Base-by-base conservation (phyloP, 2,113 vertebrate species). In the Rissa tridactyla region DNA sequence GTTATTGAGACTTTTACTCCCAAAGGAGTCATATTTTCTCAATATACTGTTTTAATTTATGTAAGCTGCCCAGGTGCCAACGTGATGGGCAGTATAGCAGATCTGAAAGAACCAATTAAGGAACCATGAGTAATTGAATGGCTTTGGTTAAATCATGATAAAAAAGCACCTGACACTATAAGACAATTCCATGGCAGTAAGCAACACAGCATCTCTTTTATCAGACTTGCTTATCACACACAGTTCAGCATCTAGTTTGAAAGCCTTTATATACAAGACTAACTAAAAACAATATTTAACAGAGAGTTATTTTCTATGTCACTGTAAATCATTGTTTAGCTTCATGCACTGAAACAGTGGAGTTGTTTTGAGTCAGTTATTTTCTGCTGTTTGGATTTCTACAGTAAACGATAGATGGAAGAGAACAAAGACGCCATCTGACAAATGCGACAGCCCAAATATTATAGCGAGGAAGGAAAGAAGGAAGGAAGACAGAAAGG, bases 281-380 rank as follows among this genome's bases (percentile, higher is more conserved):
- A 88, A 95, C 86, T 91, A 95, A 96, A 95, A 94, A 17, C 78
- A 96, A 89, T 96, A 96, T 95, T 96, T 96, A 96, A 95, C 80
- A 91, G 82, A 95, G 69, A 94, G 77, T 94, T 95, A 94, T 96
- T 94, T 96, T 96, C 86, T 88, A 15, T 90, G 93, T 92, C 88
- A 96, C 82, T 77, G 46, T 95, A 97, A 97, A 97, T 97, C 91
- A 90, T 26, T 92, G 90, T 93, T 97, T 90, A 94, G 72, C 27
- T 91, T 82, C 82, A 95, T 71, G 60, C 92, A 89, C 64, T 82
- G 78, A 94, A 96, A 96, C 2, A 6, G 65, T 46, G 58, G 73
- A 86, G 75, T 87, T 92, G 78, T 84, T 97, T 71, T 88, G 86
- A 83, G 71, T 62, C 8, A 1, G 61, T 86, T 92, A 88, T 94